phyloP scores from a whole-genome alignment of 2,797 vertebrate genomes.

The Steatocranus sp. region DNA sequence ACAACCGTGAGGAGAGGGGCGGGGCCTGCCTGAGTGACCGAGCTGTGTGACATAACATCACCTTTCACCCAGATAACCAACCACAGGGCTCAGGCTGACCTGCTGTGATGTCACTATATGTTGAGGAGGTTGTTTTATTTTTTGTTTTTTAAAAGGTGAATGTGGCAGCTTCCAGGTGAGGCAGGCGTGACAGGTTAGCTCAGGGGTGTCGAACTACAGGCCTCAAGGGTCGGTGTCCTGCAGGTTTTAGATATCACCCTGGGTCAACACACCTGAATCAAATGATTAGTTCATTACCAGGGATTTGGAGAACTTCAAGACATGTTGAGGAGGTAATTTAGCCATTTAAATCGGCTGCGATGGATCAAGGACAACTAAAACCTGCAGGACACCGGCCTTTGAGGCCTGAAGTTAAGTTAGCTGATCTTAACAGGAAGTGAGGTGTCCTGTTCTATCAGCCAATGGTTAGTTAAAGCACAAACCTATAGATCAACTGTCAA shows the following conservation, averaged over 20 bases:
- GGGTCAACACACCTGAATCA: neutral
- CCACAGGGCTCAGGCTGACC: neutral
- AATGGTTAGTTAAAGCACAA: neutral
- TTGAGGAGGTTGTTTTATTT: neutral
- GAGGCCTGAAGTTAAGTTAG: neutral
- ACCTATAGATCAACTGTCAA: neutral
- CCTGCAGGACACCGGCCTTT: neutral
- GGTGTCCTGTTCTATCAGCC: neutral
- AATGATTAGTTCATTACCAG: neutral
- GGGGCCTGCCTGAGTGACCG: neutral
- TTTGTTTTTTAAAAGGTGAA: neutral
- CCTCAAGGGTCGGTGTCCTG: neutral
- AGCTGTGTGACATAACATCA: neutral
- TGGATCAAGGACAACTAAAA: neutral
- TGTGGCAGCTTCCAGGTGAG: neutral
- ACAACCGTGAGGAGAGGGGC: neutral
- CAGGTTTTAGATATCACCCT: neutral
- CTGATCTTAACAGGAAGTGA: neutral
- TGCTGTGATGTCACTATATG: neutral
- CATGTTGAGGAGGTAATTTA: neutral
- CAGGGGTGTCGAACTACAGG: neutral
- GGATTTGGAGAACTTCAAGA: neutral
- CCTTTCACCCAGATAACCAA: conserved; percentile 9
- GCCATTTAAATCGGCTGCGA: neutral
- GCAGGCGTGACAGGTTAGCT: neutral